phyloP scores from a whole-genome alignment of 1,140 invertebrate species.

The Drosophila sp. region DNA sequence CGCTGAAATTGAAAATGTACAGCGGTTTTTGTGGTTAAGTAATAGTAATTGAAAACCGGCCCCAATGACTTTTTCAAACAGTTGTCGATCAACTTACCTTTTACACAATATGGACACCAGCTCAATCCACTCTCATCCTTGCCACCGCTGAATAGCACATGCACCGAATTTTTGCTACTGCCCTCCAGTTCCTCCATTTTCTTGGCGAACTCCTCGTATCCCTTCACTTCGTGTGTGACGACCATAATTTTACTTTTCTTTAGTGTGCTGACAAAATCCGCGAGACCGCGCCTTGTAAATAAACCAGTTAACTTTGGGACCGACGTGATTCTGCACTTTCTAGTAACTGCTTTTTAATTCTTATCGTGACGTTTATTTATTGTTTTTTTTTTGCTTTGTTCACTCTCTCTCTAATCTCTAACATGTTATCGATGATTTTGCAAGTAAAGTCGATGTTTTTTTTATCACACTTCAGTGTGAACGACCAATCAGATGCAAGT shows the following conservation, averaged over 20 bases:
- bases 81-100: conserved; percentile 83
- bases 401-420: too few relatives aligned
- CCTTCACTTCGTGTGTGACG: conserved; percentile 84
- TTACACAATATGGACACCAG: conserved; percentile 91
- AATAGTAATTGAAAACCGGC: conserved; percentile 22
- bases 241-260: conserved; percentile 84
- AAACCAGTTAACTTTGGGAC: conserved; percentile 29
- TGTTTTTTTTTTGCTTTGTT: background rate
- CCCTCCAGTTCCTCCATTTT: conserved; percentile 84
- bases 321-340: conserved; percentile 64
- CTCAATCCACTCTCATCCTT: conserved; percentile 86
- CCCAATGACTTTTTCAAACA: conserved; percentile 5
- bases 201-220: conserved; percentile 85
- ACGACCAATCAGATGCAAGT: too few relatives aligned
- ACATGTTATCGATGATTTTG: too few relatives aligned
- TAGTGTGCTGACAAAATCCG: conserved; percentile 35
- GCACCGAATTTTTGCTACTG: conserved; percentile 82
- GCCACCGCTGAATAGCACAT: conserved; percentile 87
- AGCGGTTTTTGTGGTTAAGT: conserved; percentile 6
- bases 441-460: too few relatives aligned
- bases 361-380: conserved; percentile 41
- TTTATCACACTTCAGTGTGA: too few relatives aligned
- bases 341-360: conserved; percentile 39
- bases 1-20: conserved; percentile 80
- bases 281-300: conserved; percentile 48